Base-by-base conservation (phyloP, 2,888 invertebrate genomes). In the Alloplasta piceator region DNA sequence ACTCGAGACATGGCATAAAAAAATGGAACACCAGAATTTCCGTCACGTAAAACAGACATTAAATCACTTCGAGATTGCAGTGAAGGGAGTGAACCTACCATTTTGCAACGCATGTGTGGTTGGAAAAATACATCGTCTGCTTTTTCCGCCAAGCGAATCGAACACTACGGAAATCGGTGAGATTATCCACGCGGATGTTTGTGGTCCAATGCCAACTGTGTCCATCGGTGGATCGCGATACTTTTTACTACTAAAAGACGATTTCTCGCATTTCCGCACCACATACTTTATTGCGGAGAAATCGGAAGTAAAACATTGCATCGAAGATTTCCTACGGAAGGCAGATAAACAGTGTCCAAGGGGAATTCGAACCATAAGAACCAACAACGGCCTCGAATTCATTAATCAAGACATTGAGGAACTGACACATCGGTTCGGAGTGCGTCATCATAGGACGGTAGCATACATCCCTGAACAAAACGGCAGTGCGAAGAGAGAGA, bases 21-120 rank as follows among this genome's bases (percentile, higher is more conserved):
- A 55, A n/a, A 9, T 85, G 0, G 85, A 67, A 0, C 82, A 77
- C 85, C 26, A 84, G 63, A 83, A 84, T 12, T 1, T 36, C 1
- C 6, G 7, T 4, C 52, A 78, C 2, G 64, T 82, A 4, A 68
- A 50, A 6, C 39, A 80, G 1, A 41, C 58, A 6, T 48, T 83
- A 10, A 68, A 60, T 12, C 6, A 39, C 4, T n/a, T 12, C n/a
- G 7, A 12, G 1, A 60, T 60, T 39, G 12, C 38, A 39, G 39
- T 60, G 12, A 60, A 12, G 38, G 12, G 39, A 12, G 5, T 5
- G 5, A 6, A 39, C n/a, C 2, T 12, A 6, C 39, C n/a, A 6
- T 9, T 60, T 36, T 60, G 58, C 12, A 39, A 60, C 6, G 58
- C 12, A 6, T 60, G 58, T 39, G 39, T 39, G n/a, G 12, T 12